Conservation (phyloP, 2,888 invertebrate species). For the Venustoraphidia nigricollis region DNA sequence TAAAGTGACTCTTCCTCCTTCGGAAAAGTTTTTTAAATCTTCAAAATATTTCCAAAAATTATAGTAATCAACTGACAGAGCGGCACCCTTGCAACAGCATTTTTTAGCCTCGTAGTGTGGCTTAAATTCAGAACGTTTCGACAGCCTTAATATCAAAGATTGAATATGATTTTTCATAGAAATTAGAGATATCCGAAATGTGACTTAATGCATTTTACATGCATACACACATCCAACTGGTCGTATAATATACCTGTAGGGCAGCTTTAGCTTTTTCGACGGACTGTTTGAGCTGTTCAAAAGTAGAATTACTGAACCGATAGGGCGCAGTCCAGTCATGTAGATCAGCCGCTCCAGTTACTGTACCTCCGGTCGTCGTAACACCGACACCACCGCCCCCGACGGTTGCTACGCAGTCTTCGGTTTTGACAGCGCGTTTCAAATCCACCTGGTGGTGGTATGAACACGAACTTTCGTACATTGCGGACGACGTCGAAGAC, state of each 20-base stretch:
- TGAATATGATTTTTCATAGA: too few relatives aligned
- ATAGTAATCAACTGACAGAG: too few relatives aligned
- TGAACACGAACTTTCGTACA: constrained; percentile 91
- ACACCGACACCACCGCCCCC: constrained; percentile 22
- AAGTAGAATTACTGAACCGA: constrained; percentile 68
- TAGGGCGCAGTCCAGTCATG: constrained; percentile 58
- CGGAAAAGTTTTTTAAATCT: too few relatives aligned
- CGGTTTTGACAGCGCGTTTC: constrained; percentile 18
- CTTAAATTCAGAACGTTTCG: too few relatives aligned
- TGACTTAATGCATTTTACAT: too few relatives aligned
- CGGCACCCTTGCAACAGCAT: too few relatives aligned
- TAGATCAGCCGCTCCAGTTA: constrained; percentile 24
- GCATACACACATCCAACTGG: too few relatives aligned
- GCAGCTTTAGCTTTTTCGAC: constrained; percentile 85
- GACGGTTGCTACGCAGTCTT: constrained; percentile 3
- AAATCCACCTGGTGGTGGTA: constrained; percentile 42
- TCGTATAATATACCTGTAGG: constrained; percentile 40
- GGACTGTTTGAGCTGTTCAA: constrained; percentile 79
- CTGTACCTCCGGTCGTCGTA: constrained; percentile 30
- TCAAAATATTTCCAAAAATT: too few relatives aligned
- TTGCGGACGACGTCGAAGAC: constrained; percentile 28
- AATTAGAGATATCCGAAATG: too few relatives aligned
- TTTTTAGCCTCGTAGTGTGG: too few relatives aligned
- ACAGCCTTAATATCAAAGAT: too few relatives aligned
- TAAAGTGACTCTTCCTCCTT: too few relatives aligned